Percentiles rank a stretch among this genome's conserved stretches.
Conservation (phyloP, 2,888 invertebrate genomes). For the Drosophila hamatofila region DNA sequence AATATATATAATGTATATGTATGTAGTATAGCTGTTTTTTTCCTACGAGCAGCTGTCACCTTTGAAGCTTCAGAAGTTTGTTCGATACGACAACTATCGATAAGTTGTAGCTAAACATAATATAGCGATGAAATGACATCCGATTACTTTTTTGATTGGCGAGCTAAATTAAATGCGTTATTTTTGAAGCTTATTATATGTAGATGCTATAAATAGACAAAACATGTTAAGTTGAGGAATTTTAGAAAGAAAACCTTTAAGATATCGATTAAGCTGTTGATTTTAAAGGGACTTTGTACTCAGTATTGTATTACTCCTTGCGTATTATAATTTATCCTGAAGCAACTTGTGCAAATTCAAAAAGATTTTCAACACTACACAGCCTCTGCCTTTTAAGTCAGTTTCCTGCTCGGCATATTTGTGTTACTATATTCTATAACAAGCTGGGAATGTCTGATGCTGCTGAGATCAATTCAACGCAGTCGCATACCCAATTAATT, state of each 20-base stretch:
- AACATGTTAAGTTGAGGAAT: no score
- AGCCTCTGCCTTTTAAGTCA: slow-evolving; percentile 16
- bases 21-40: background rate
- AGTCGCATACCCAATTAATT: slow-evolving; percentile 78
- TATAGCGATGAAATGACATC: background rate
- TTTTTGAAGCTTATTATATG: background rate
- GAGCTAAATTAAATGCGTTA: background rate
- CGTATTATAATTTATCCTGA: no score
- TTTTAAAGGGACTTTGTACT: no score
- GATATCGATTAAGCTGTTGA: no score
- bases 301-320: no score
- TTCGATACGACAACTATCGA: slow-evolving; percentile 44
- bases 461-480: slow-evolving; percentile 58
- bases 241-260: background rate
- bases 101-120: background rate
- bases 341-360: no score
- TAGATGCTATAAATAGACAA: background rate
- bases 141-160: no score
- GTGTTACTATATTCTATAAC: background rate
- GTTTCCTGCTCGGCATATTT: background rate
- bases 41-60: slow-evolving; percentile 10
- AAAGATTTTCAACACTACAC: background rate
- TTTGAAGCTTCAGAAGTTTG: slow-evolving; percentile 20
- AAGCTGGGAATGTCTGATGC: slow-evolving; percentile 73
- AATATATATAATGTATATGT: background rate